Evolutionary conservation across 1,140 invertebrate species (phyloP), one percentile per base, ranked within the genome.

Genomic region (Sminthurides bifidus): DNA sequence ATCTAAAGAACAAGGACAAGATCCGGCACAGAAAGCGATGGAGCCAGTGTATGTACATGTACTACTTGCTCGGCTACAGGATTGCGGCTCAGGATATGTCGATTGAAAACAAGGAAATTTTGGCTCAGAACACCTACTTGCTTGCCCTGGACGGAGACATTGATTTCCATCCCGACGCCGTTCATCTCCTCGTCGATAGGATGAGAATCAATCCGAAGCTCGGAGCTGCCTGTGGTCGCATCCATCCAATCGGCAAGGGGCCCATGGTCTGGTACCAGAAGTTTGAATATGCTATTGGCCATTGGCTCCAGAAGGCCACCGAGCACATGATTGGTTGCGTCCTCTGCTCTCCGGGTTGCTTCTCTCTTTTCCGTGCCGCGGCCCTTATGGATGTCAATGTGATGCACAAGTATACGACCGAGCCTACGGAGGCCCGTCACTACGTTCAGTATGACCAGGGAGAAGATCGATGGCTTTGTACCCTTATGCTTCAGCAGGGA

Each of bases 221-320:
- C 19, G 77, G 74, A 27, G 78, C 76, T 27, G 74, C 75, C 23
- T 78, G 77, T 68, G 77, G 77, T 14, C 19, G 55, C 41, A 77
- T 77, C 61, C 75, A 77, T 64, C 75, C 75, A 1, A 74, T 74
- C 48, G 75, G 75, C 1, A 66, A 63, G 55, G 75, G 76, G 40
- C 72, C 74, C 1, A 76, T 79, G 71, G 73, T 77, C 1, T 80
- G 79, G 79, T 81, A 81, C 63, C 79, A 81, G 66, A 80, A 78
- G 63, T 81, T 81, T 66, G 79, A 81, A 63, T 81, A 81, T 64
- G 80, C 80, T 8, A 74, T 81, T 27, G 77, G 78, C 40, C 79
- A 81, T 74, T 81, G 79, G 79, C 69, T 81, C 8, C 80, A 82
- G 68, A 81, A 81, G 66, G 76, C 80, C 8, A 80, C 79, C 10